Conservation (phyloP, 2,113 vertebrate genomes). For the Seriola dumerili region DNA sequence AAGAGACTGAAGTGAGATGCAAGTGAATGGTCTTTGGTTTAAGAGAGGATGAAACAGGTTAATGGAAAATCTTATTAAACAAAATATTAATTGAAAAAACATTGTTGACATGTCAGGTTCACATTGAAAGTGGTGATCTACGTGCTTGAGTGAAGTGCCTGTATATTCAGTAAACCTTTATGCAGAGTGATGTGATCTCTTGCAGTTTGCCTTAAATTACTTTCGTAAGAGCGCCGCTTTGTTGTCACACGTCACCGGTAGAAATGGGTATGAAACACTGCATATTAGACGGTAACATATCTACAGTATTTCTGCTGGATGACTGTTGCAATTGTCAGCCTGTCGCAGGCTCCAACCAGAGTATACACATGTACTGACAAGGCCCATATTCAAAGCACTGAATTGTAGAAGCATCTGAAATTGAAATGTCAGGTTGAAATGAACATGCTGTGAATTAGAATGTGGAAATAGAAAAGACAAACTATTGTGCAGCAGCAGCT, state of each 20-base stretch:
- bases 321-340: slow-evolving; percentile 63
- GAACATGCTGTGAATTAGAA: slow-evolving; percentile 69
- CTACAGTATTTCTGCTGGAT: slow-evolving; percentile 50
- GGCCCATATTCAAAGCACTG: slow-evolving; percentile 65
- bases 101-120: neutral
- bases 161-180: slow-evolving; percentile 31
- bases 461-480: slow-evolving; percentile 48
- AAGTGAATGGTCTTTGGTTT: neutral
- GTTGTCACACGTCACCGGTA: slow-evolving; percentile 26
- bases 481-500: slow-evolving; percentile 52
- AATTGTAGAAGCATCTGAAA: slow-evolving; percentile 70
- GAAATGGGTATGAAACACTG: slow-evolving; percentile 32
- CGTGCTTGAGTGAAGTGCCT: neutral
- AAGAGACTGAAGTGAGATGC: too few species aligned
- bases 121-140: neutral
- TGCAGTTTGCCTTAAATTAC: slow-evolving; percentile 21
- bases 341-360: slow-evolving; percentile 43
- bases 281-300: slow-evolving; percentile 13
- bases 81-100: too few species aligned
- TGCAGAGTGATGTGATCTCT: slow-evolving; percentile 17
- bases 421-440: slow-evolving; percentile 81
- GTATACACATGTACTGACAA: slow-evolving; percentile 69
- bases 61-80: too few species aligned
- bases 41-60: neutral
- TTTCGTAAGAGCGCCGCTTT: slow-evolving; percentile 19